Evolutionary conservation across 2,113 vertebrate genomes (phyloP).

Genomic region (Macrotis lagotis): DNA sequence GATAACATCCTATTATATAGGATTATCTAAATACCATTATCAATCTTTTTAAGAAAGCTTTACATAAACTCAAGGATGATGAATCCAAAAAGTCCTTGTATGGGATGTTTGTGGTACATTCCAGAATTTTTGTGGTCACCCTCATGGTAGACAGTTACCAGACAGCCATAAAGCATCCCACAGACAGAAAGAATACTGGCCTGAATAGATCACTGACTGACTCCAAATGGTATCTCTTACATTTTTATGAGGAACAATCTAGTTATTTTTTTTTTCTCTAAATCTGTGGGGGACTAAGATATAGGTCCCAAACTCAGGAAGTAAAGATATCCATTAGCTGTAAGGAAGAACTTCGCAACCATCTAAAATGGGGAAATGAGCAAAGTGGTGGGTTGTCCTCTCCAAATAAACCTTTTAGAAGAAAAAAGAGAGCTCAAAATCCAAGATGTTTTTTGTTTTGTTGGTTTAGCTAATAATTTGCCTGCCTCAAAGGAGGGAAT

Average conservation of each 20-base stretch:
- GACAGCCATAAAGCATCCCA: background rate
- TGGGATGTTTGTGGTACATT: background rate
- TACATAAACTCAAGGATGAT: background rate
- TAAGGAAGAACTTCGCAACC: background rate
- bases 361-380: background rate
- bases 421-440: background rate
- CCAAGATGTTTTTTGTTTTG: background rate
- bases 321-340: background rate
- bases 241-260: background rate
- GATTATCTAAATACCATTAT: background rate
- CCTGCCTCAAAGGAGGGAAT: background rate
- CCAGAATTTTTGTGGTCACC: background rate
- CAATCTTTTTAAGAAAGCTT: background rate
- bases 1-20: background rate
- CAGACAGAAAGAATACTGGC: background rate
- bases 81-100: background rate
- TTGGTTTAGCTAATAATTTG: background rate
- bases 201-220: background rate
- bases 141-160: slow-evolving; percentile 1
- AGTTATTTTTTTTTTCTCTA: background rate
- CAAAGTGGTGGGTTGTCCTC: background rate
- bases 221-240: background rate
- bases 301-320: background rate
- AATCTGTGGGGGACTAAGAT: background rate
- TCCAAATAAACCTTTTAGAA: background rate